A percentile compares a stretch with the other conserved stretches of the same genome.
phyloP scores from a whole-genome alignment of 2,113 vertebrate species.

The Gasterosteus nipponicus region DNA sequence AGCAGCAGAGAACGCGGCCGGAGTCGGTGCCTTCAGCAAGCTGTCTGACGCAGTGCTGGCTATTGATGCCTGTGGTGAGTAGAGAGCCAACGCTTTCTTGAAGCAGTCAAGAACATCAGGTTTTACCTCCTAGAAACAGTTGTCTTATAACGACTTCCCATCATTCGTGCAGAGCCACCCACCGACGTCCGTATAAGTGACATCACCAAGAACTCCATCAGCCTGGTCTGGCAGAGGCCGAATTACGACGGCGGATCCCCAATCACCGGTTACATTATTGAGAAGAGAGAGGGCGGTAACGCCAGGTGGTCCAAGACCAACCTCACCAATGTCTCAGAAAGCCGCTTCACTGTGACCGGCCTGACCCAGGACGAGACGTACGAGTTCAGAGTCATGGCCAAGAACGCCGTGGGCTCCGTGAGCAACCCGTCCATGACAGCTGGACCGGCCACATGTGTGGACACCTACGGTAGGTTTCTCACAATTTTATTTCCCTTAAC shows the following conservation, averaged over 20 bases:
- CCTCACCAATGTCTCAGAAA: slow-evolving; percentile 92
- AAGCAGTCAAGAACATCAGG: not conserved
- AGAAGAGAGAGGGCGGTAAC: slow-evolving; percentile 88
- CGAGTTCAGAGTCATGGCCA: slow-evolving; percentile 95
- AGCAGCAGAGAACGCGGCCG: slow-evolving; percentile 95
- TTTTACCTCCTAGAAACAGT: not conserved
- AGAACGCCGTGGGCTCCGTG: slow-evolving; percentile 93
- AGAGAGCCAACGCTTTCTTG: not conserved
- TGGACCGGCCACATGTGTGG: slow-evolving; percentile 92
- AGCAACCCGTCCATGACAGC: slow-evolving; percentile 92
- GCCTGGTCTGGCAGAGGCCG: slow-evolving; percentile 91
- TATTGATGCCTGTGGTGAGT: slow-evolving; percentile 97
- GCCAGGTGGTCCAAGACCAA: slow-evolving; percentile 92
- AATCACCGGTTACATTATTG: slow-evolving; percentile 93
- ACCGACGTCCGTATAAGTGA: slow-evolving; percentile 89
- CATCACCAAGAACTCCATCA: slow-evolving; percentile 93
- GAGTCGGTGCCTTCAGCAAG: slow-evolving; percentile 91
- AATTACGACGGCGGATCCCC: slow-evolving; percentile 95
- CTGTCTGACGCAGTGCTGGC: slow-evolving; percentile 93
- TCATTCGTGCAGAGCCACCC: slow-evolving; percentile 87
- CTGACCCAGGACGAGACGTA: slow-evolving; percentile 92
- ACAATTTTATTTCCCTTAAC: not conserved
- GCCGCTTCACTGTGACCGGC: slow-evolving; percentile 88
- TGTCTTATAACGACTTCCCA: not conserved
- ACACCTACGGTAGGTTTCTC: slow-evolving; percentile 87